Percentiles rank a stretch among this genome's conserved stretches.
These are phyloP conservation scores for Hexactinellida sp. DNA, from an alignment of 37 sponge, comb jelly and placozoan genomes.

Conservation along the genomic window DNA sequence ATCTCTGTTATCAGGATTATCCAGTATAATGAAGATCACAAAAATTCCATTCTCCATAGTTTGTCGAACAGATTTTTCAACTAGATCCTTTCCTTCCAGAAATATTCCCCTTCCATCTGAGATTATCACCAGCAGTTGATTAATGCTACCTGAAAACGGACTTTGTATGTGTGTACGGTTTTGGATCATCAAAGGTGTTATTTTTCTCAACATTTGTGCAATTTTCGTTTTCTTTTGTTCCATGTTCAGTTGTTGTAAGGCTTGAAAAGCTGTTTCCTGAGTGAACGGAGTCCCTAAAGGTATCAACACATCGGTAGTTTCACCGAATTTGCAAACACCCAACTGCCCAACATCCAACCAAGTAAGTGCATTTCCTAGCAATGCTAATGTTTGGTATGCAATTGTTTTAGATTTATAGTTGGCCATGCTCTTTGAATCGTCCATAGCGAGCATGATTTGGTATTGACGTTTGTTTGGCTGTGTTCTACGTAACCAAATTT, in stretches of 20 bases:
- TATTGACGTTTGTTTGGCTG: constrained; percentile 76
- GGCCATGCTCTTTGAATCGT: constrained; percentile 83
- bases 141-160: neutral
- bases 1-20: constrained; percentile 59
- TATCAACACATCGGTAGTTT: constrained; percentile 16
- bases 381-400: constrained; percentile 80
- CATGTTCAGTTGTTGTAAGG: neutral
- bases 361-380: constrained; percentile 65
- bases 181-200: neutral
- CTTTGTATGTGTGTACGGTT: neutral
- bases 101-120: constrained; percentile 96
- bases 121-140: constrained; percentile 70
- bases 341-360: constrained; percentile 72
- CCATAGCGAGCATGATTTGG: constrained; percentile 79
- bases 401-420: constrained; percentile 57
- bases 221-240: neutral
- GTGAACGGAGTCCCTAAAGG: constrained; percentile 3
- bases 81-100: constrained; percentile 57
- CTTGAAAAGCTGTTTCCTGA: neutral
- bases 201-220: constrained; percentile 4
- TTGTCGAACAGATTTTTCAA: constrained; percentile 45
- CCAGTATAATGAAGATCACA: constrained; percentile 80
- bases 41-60: constrained; percentile 70
- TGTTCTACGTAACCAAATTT: constrained; percentile 83
- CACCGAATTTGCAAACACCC: constrained; percentile 62